A percentile compares a stretch with the other conserved stretches of the same genome.
These are phyloP conservation scores for Amphipoea oculea DNA, from an alignment of 2,888 invertebrate species.

Conservation along the genomic window DNA sequence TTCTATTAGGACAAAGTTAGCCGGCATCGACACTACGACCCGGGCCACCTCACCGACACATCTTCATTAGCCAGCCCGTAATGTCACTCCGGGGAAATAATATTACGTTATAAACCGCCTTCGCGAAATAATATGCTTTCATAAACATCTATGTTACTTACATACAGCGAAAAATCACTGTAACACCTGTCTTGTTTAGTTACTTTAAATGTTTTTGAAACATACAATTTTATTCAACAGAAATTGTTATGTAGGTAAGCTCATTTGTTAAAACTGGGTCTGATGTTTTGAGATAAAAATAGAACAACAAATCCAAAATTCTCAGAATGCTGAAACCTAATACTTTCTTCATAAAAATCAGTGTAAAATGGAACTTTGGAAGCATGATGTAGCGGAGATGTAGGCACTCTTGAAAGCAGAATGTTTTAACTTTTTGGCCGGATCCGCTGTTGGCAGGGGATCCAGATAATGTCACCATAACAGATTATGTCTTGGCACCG, in stretches of 20 bases:
- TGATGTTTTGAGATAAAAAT: not conserved
- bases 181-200: not conserved
- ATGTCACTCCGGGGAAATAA: conserved; percentile 82
- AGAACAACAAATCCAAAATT: not conserved
- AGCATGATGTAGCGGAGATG: conserved; percentile 63
- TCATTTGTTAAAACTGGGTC: not conserved
- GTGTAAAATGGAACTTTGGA: conserved; percentile 35
- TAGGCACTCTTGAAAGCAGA: conserved; percentile 76
- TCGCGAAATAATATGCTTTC: conserved; percentile 59
- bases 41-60: conserved; percentile 79
- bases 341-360: conserved; percentile 25
- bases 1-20: conserved; percentile 71
- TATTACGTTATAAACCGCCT: conserved; percentile 69
- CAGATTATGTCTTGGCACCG: conserved; percentile 89
- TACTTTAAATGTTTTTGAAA: not conserved
- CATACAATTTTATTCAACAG: not conserved
- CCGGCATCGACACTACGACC: conserved; percentile 72
- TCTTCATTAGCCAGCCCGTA: conserved; percentile 83
- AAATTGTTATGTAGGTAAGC: not conserved
- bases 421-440: conserved; percentile 83
- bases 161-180: not conserved
- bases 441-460: conserved; percentile 84
- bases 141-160: conserved; percentile 37
- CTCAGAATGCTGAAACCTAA: not conserved
- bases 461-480: conserved; percentile 89